Evolutionary conservation across 2,888 invertebrate species (phyloP).

Genomic region (Drosophila mercatorum): DNA sequence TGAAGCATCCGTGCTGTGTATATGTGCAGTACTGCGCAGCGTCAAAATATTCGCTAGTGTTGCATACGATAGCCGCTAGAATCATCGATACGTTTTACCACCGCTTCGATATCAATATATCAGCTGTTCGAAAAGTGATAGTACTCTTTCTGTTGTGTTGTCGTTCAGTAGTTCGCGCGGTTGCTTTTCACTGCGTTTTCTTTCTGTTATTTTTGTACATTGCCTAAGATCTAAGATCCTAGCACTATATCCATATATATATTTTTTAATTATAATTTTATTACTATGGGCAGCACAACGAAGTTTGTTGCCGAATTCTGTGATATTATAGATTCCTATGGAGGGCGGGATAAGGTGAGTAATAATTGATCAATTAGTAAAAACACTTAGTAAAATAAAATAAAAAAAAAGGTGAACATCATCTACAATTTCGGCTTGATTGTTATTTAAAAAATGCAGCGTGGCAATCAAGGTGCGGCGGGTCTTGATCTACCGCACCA

Average conservation of each 20-base stretch:
- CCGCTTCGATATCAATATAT: slow-evolving; percentile 12
- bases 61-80: slow-evolving; percentile 40
- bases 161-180: slow-evolving; percentile 36
- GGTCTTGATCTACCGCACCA: slow-evolving; percentile 22
- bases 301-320: slow-evolving; percentile 87
- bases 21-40: slow-evolving; percentile 38
- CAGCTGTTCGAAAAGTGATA: slow-evolving; percentile 50
- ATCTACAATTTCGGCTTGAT: not conserved
- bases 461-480: slow-evolving; percentile 44
- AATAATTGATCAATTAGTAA: not conserved
- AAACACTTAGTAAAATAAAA: too few species aligned
- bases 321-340: slow-evolving; percentile 91
- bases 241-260: not conserved
- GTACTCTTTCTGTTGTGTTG: slow-evolving; percentile 32
- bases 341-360: slow-evolving; percentile 93
- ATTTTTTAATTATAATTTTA: slow-evolving; percentile 8
- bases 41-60: slow-evolving; percentile 24
- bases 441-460: slow-evolving; percentile 37
- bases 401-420: not conserved
- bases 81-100: slow-evolving; percentile 18
- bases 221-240: not conserved
- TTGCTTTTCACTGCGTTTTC: slow-evolving; percentile 5
- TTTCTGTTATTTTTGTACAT: slow-evolving; percentile 10
- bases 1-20: slow-evolving; percentile 41
- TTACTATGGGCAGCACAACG: slow-evolving; percentile 65